Base-by-base conservation (phyloP, 2,888 invertebrate genomes). In the Leptinotarsa tumamoca region DNA sequence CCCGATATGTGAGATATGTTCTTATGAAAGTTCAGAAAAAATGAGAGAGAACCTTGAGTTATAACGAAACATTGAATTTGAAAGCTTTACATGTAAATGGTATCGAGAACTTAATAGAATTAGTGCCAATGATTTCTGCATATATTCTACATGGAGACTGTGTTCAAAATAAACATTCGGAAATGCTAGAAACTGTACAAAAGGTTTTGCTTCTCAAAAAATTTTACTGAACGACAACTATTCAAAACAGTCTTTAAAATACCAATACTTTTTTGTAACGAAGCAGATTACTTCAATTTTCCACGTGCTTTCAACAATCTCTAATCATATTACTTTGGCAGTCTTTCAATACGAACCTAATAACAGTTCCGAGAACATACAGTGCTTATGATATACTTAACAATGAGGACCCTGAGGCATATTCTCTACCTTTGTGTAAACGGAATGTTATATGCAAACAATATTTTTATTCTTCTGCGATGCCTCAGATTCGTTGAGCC, bases 391-490 rank as follows among this genome's bases (percentile, higher is more conserved):
- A 58, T 58, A 58, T 58, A 13, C 58, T 52, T 21, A 58, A 58
- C 58, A 58, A 58, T 58, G 58, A 58, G 58, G 15, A 58, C 21
- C 58, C 58, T 23, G 58, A 23, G 58, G 58, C 58, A 23, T 14
- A 58, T 23, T 15, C 23, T 58, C 58, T 21, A 58, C 58, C 58
- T 58, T 58, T 58, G 58, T 58, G 21, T 23, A 58, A 58, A 58
- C 58, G 54, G 18, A n/a, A 54, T 54, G 58, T 58, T 58, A 21
- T 58, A 23, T 58, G 58, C 58, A 58, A 58, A 58, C 23, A 58
- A 58, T 52, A 52, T 52, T 58, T 58, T 58, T 58, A 15, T 23
- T 13, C 14, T 13, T 13, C 15, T 58, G 23, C 23, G 58, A 58
- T 58, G 58, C 23, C 23, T 23, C 23, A 58, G 58, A 23, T n/a